phyloP scores from a whole-genome alignment of 1,140 invertebrate genomes.

The Holcopasites calliopsidis region DNA sequence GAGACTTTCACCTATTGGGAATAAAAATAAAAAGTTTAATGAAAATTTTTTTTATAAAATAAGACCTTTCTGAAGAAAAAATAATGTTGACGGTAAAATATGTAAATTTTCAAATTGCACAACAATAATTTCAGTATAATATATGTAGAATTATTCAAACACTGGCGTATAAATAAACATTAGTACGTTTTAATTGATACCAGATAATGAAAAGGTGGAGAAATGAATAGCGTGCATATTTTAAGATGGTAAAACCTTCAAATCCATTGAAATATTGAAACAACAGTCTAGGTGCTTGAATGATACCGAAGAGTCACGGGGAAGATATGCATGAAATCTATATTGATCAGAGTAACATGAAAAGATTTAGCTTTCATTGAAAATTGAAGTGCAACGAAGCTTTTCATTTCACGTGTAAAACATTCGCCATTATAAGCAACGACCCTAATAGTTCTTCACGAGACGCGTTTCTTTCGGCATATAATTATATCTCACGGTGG shows the following conservation, averaged over 20 bases:
- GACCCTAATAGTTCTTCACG: slow-evolving; percentile 33
- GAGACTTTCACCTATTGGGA: slow-evolving; percentile 8
- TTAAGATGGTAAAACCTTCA: slow-evolving; percentile 6
- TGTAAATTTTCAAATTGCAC: no score
- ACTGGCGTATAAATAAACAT: slow-evolving; percentile 1
- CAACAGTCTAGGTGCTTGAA: not conserved
- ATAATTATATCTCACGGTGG: slow-evolving; percentile 67
- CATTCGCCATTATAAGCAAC: slow-evolving; percentile 2
- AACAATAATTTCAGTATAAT: no score
- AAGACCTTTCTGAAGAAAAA: not conserved
- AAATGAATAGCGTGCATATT: not conserved
- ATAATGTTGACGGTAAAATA: not conserved
- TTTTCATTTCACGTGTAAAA: slow-evolving; percentile 9
- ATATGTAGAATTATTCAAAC: no score
- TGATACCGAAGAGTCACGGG: not conserved
- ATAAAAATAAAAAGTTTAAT: not conserved
- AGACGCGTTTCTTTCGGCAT: slow-evolving; percentile 40
- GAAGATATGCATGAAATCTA: not conserved
- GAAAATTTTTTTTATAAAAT: no score
- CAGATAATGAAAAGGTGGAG: not conserved
- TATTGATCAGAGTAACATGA: not conserved
- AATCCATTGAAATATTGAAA: slow-evolving; percentile 7
- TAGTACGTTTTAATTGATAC: not conserved
- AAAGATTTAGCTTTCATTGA: slow-evolving; percentile 4
- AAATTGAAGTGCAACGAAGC: slow-evolving; percentile 40